Conservation (phyloP, 2,888 invertebrate genomes). For the Zygogramma bicolorata region DNA sequence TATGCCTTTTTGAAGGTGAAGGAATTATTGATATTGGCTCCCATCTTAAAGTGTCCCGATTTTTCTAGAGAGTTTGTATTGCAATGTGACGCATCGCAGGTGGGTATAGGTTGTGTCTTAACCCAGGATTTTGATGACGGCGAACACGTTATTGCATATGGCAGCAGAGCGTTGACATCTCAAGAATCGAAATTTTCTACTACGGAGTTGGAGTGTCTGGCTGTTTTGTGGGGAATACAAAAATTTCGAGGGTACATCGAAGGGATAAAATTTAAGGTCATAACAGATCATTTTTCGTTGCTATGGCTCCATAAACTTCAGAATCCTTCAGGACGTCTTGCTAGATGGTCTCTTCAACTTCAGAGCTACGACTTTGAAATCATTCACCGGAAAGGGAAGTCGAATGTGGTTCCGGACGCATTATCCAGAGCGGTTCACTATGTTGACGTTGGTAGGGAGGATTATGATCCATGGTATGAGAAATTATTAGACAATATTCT, state of each 20-base stretch:
- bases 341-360: conserved; percentile 27
- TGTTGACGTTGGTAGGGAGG: not conserved
- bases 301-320: conserved; percentile 41
- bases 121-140: too few species aligned
- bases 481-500: not conserved
- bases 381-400: conserved; percentile 28
- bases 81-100: conserved; percentile 45
- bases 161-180: conserved; percentile 34
- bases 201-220: conserved; percentile 44
- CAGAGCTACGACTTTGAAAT: conserved; percentile 27
- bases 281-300: conserved; percentile 45
- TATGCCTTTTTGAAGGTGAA: conserved; percentile 8
- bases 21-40: not conserved
- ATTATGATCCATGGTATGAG: not conserved
- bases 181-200: conserved; percentile 39
- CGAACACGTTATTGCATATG: conserved; percentile 36
- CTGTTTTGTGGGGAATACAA: conserved; percentile 46
- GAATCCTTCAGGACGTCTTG: conserved; percentile 38
- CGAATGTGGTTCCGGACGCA: conserved; percentile 22
- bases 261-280: conserved; percentile 39
- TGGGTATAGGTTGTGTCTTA: too few species aligned
- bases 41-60: not conserved
- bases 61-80: conserved; percentile 28
- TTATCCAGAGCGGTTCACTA: not conserved
- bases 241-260: conserved; percentile 47